Evolutionary conservation across 2,888 invertebrate species (phyloP).

Genomic region (Drosophila maculinotata): DNA sequence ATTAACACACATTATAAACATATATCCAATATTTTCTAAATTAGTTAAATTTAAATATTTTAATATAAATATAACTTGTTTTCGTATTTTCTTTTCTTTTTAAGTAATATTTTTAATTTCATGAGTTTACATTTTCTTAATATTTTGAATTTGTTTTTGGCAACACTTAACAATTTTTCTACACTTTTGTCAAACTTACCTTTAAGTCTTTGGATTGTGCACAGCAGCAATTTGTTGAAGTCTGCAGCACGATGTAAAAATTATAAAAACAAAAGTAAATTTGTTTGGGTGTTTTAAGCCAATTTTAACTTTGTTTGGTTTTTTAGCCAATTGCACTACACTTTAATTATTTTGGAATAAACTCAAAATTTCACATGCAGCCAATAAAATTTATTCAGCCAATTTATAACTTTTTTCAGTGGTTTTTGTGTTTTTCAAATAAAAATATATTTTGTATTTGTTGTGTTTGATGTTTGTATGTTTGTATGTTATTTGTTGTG

Average conservation of each 20-base stretch:
- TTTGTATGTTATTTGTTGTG: constrained; percentile 23
- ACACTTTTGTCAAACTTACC: constrained; percentile 42
- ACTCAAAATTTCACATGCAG: constrained; percentile 56
- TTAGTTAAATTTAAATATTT: no score
- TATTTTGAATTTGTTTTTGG: constrained; percentile 3
- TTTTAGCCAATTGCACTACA: constrained; percentile 54
- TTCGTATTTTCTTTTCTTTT: no score
- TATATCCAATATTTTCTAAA: no score
- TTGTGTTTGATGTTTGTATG: constrained; percentile 15
- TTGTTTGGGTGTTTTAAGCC: constrained; percentile 15
- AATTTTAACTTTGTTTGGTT: constrained; percentile 13
- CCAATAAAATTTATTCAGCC: constrained; percentile 54
- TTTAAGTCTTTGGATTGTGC: constrained; percentile 23
- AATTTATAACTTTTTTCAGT: constrained; percentile 53
- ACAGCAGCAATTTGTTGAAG: constrained; percentile 38
- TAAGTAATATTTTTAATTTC: background rate
- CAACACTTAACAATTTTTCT: background rate
- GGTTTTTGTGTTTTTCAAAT: constrained; percentile 31
- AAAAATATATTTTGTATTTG: constrained; percentile 27
- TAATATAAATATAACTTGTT: no score
- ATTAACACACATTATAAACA: no score
- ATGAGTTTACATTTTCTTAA: background rate
- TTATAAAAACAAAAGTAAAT: constrained; percentile 31
- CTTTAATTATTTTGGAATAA: constrained; percentile 31
- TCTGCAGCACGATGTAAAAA: constrained; percentile 25